A percentile compares a stretch with the other conserved stretches of the same genome.
Conservation (phyloP, 2,797 vertebrate genomes). For the Amphiprion clarkii region DNA sequence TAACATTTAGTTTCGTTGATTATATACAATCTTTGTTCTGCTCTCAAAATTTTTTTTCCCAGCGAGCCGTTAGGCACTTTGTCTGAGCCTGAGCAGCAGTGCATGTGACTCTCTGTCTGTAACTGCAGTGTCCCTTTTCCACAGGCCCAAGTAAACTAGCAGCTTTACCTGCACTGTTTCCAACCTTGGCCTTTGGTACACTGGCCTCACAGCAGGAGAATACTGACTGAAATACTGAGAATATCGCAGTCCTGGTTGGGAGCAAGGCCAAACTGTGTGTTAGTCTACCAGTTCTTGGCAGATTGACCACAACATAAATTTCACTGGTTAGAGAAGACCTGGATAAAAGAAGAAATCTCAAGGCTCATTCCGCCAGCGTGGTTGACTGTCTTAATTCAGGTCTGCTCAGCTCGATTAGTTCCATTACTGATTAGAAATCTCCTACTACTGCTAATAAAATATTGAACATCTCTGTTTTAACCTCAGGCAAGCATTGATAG, state of each 20-base stretch:
- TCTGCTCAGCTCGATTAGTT: conserved; percentile 30
- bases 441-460: conserved; percentile 67
- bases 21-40: conserved; percentile 24
- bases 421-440: conserved; percentile 70
- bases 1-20: conserved; percentile 40
- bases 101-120: conserved; percentile 28
- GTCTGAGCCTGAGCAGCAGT: conserved; percentile 14
- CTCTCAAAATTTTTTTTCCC: conserved; percentile 17
- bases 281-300: background rate
- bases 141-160: conserved; percentile 11
- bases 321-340: background rate
- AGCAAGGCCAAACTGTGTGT: background rate
- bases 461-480: conserved; percentile 69
- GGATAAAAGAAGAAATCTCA: conserved; percentile 6
- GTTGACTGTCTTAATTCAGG: conserved; percentile 28
- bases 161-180: conserved; percentile 5
- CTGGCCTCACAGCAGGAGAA: background rate
- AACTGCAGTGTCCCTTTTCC: conserved; percentile 1
- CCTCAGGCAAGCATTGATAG: conserved; percentile 36
- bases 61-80: conserved; percentile 3
- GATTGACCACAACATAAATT: conserved; percentile 8
- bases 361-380: conserved; percentile 2
- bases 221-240: background rate
- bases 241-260: background rate
- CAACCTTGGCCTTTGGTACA: background rate